These are phyloP conservation scores for Phengaris alcon DNA, from an alignment of 2,888 invertebrate genomes.

Conservation along the genomic window DNA sequence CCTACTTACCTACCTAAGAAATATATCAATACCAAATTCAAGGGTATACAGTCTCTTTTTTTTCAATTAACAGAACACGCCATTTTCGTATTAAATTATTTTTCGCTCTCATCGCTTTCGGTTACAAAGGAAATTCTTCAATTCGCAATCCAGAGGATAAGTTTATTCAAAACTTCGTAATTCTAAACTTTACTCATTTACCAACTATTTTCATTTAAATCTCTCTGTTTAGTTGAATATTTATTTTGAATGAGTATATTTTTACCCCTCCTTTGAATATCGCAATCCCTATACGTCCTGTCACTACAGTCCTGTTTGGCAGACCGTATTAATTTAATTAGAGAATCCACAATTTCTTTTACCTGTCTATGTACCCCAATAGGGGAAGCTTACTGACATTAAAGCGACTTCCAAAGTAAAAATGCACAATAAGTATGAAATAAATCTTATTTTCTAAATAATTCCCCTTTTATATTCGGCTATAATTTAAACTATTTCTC, in stretches of 20 bases:
- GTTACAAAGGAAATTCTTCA: constrained; percentile 4
- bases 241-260: background rate
- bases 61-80: background rate
- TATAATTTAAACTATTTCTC: too few relatives aligned
- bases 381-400: background rate
- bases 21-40: too few relatives aligned
- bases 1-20: too few relatives aligned
- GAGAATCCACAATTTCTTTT: constrained; percentile 30
- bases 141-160: background rate
- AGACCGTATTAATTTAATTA: constrained; percentile 36
- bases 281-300: constrained; percentile 2
- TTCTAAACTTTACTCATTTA: constrained; percentile 12
- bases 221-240: constrained; percentile 1
- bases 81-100: background rate
- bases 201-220: constrained; percentile 18
- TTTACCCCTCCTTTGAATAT: background rate
- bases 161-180: background rate
- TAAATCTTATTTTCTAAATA: too few relatives aligned
- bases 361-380: background rate
- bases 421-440: too few relatives aligned
- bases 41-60: too few relatives aligned
- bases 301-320: constrained; percentile 33
- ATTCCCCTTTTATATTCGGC: too few relatives aligned
- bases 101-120: background rate
- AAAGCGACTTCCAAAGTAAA: too few relatives aligned